Base-by-base conservation (phyloP, 2,888 invertebrate genomes). In the Netelia inedita region DNA sequence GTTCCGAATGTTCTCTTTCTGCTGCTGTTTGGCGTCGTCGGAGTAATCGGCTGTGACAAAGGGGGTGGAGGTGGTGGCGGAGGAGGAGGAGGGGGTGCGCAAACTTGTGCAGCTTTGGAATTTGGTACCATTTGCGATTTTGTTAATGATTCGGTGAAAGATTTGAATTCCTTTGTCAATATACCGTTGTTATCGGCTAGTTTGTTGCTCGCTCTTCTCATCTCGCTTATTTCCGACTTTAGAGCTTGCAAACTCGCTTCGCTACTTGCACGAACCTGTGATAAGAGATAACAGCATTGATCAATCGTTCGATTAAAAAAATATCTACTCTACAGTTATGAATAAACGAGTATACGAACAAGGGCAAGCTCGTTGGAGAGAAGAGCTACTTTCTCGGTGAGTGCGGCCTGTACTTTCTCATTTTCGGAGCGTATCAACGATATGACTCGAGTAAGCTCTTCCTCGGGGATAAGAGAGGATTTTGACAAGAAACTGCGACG, bases 291-390 rank as follows among this genome's bases (percentile, higher is more conserved):
- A 66, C 35, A 74, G 59, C 28, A 55, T 53, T 35, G n/a, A 23
- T 23, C 43, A 79, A 55, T 53, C 55, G 23, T 63, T 16, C 57
- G 50, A 57, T 6, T 21, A 61, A 14, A 11, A 59, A 66, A 14
- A 55, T 55, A 69, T 23, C 21, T 53, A 8, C 23, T 28, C 6
- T 8, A 5, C 6, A 6, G 35, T 35, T 35, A 6, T 35, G 35
- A 35, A 35, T 35, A 35, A 35, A 35, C 14, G 46, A 50, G 66
- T 14, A 11, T 10, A 69, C 71, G 46, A 79, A 89, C 92, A 88
- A 91, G 88, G n/a, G 69, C 72, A 63, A 92, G 74, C 76, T 91
- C 89, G 16, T 87, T 85, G 0, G 90, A 87, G 14, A 92, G 75
- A 46, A 46, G 63, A 28, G 59, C 81, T 0, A 91, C 55, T 87